Evolutionary conservation across 2,888 invertebrate species (phyloP), one percentile per base, ranked within the genome.

Genomic region (Conchocele bisecta): DNA sequence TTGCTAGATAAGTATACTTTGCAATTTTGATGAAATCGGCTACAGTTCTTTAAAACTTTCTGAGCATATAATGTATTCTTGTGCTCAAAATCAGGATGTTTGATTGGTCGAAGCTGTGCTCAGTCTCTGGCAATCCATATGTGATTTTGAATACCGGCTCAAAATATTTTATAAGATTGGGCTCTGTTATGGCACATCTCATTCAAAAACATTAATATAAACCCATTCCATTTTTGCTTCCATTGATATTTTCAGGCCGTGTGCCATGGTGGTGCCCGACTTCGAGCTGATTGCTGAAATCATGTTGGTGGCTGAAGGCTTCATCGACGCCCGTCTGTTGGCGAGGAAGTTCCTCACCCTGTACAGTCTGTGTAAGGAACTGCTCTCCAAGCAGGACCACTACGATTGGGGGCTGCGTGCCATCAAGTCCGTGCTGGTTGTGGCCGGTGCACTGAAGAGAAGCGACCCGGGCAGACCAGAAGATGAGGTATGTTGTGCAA

Each of bases 251-350:
- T 95, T 93, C 87, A 94, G 98, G 84, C 98, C 98, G 0, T 98
- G 98, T 91, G 98, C 98, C 33, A 98, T 98, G 98, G 97, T 98
- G 0, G 98, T 98, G 0, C 98, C 98, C 0, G 98, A 98, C 91
- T 97, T 98, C 90, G 98, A 98, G 91, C 91, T 98, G 59, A 98
- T 98, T 88, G 97, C 97, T 91, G 98, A 98, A 93, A 98, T 98
- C 83, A 98, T 98, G 98, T 94, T 98, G 91, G 98, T 98, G 0
- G 98, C 98, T 41, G 98, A 98, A 93, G 98, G 98, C 11, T 98
- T 98, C 89, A 95, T 98, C 90, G 98, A 98, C 83, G 98, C 98
- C 0, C 95, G 96, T 87, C 94, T 97, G 56, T 92, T 98, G 42
- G 98, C 98, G 0, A 93, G 98, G 72, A 98, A 98, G 91, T 98